These are phyloP conservation scores for Siniperca knerii DNA, from an alignment of 2,113 vertebrate genomes.

Conservation along the genomic window DNA sequence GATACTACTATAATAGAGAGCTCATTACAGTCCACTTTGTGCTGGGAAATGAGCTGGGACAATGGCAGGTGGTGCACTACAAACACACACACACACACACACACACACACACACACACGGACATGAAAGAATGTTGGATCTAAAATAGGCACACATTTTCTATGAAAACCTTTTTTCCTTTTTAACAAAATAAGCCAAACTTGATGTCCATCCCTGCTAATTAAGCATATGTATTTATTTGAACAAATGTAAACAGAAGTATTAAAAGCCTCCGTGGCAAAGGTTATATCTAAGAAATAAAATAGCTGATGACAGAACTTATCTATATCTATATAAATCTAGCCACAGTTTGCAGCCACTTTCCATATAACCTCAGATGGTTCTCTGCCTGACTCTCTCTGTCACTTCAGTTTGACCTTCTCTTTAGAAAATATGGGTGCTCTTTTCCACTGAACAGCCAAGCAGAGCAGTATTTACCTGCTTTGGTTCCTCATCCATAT, in stretches of 20 bases:
- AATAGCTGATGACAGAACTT: neutral
- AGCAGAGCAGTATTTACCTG: constrained; percentile 2
- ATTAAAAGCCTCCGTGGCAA: neutral
- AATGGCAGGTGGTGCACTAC: constrained; percentile 47
- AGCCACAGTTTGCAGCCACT: neutral
- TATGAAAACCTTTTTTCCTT: neutral
- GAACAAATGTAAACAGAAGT: neutral
- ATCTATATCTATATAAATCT: neutral
- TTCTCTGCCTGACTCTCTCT: neutral
- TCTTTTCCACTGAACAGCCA: constrained; percentile 6
- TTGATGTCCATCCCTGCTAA: neutral
- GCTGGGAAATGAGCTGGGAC: constrained; percentile 59
- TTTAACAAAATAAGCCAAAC: neutral
- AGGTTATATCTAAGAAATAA: neutral
- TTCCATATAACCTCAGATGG: neutral
- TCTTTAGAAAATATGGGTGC: neutral
- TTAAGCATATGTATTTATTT: neutral
- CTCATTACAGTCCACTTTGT: constrained; percentile 62
- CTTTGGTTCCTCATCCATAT: neutral
- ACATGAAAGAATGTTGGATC: neutral
- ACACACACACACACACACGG: neutral
- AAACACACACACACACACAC: neutral
- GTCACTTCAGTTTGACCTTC: constrained; percentile 16
- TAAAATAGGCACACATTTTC: neutral
- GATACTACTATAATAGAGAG: constrained; percentile 34